Percentiles rank a stretch among this genome's conserved stretches.
phyloP scores from a whole-genome alignment of 2,113 vertebrate species.

The Dipodomys merriami region DNA sequence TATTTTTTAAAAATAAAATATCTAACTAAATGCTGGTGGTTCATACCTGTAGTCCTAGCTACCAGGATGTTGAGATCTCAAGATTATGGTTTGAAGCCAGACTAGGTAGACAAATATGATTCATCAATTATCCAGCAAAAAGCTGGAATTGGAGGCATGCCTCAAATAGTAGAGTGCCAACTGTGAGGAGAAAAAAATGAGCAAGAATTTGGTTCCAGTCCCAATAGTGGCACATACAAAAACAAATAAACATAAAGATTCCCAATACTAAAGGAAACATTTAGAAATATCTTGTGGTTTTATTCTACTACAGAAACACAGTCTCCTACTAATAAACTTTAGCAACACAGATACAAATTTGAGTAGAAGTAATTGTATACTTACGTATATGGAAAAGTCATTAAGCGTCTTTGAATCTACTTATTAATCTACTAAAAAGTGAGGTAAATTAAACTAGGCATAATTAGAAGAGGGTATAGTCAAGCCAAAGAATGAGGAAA shows the following conservation, averaged over 20 bases:
- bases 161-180: no score
- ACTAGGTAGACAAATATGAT: no score
- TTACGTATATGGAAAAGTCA: slow-evolving; percentile 11
- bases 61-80: no score
- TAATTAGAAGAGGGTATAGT: slow-evolving; percentile 27
- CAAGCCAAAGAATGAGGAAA: slow-evolving; percentile 18
- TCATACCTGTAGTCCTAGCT: no score
- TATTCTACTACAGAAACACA: neutral
- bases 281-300: slow-evolving; percentile 17
- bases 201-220: no score
- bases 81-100: no score
- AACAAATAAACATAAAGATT: neutral
- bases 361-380: slow-evolving; percentile 9
- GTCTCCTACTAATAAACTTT: slow-evolving; percentile 19
- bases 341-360: neutral
- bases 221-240: no score
- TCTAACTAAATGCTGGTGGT: no score
- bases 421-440: slow-evolving; percentile 42
- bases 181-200: no score
- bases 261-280: neutral
- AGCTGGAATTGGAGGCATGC: no score
- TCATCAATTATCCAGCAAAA: no score
- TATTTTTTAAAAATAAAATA: neutral
- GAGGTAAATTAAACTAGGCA: slow-evolving; percentile 23
- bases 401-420: neutral